Conservation (phyloP, 2,113 vertebrate genomes). For the Spermophilus dauricus region DNA sequence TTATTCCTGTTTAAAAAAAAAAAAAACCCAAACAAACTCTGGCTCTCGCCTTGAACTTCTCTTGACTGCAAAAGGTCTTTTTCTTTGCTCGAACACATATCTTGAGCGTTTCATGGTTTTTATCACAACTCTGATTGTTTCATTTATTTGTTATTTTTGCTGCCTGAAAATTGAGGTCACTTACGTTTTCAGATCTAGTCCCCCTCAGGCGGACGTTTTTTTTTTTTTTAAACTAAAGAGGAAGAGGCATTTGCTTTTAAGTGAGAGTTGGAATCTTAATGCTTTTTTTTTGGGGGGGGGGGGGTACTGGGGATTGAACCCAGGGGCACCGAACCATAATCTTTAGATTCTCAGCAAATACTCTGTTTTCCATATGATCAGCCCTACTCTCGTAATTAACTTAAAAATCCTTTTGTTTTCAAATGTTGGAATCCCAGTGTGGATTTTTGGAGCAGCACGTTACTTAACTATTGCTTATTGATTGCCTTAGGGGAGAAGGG, state of each 20-base stretch:
- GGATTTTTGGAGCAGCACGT: constrained; percentile 73
- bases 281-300: constrained; percentile 48
- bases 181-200: constrained; percentile 67
- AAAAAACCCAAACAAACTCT: constrained; percentile 73
- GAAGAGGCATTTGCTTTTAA: constrained; percentile 78
- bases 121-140: constrained; percentile 79
- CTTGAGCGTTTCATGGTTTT: constrained; percentile 70
- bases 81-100: constrained; percentile 61
- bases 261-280: constrained; percentile 75
- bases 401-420: constrained; percentile 73
- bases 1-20: constrained; percentile 45
- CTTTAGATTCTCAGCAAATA: constrained; percentile 71
- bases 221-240: constrained; percentile 62
- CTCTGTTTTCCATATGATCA: constrained; percentile 70
- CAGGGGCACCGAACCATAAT: too few relatives aligned
- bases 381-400: constrained; percentile 11
- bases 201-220: constrained; percentile 53
- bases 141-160: constrained; percentile 72
- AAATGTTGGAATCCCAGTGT: constrained; percentile 49
- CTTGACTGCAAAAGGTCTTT: constrained; percentile 75
- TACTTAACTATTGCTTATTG: constrained; percentile 82
- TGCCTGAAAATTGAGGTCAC: constrained; percentile 77
- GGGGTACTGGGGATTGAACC: too few relatives aligned
- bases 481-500: constrained; percentile 78
- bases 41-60: constrained; percentile 77